Percentiles rank a stretch among this genome's conserved stretches.
Evolutionary conservation across 2,888 invertebrate genomes (phyloP).

Genomic region (Zygothrica quintamaculata): DNA sequence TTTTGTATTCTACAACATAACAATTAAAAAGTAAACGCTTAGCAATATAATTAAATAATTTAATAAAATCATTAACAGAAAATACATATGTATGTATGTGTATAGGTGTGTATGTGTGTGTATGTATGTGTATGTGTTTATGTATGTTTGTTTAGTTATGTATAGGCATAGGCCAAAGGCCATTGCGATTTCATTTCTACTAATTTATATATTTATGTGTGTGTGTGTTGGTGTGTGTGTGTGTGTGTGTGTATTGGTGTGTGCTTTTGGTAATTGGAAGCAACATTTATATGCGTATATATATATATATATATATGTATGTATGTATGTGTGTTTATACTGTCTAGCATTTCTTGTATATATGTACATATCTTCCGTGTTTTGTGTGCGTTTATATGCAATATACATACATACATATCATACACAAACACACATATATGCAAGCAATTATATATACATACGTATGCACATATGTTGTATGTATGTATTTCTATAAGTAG

Average conservation of each 20-base stretch:
- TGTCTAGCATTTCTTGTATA: no score
- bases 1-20: slow-evolving; percentile 79
- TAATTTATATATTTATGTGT: slow-evolving; percentile 2
- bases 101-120: slow-evolving; percentile 19
- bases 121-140: slow-evolving; percentile 57
- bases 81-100: slow-evolving; percentile 48
- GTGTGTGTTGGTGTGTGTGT: slow-evolving; percentile 1
- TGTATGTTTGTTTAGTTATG: slow-evolving; percentile 25
- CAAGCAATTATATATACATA: no score
- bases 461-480: slow-evolving; percentile 7
- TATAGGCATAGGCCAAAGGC: slow-evolving; percentile 35
- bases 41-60: slow-evolving; percentile 77
- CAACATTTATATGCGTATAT: background rate
- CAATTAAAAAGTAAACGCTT: slow-evolving; percentile 78
- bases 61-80: slow-evolving; percentile 80
- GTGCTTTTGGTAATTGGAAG: background rate
- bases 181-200: slow-evolving; percentile 26
- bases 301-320: slow-evolving; percentile 11
- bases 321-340: background rate
- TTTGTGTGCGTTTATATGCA: no score
- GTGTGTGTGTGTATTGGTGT: no score
- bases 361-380: background rate
- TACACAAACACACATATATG: background rate
- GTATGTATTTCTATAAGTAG: background rate
- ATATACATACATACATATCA: no score